These are phyloP conservation scores for Bombus pyrosoma DNA, from an alignment of 1,140 invertebrate species.

Conservation along the genomic window DNA sequence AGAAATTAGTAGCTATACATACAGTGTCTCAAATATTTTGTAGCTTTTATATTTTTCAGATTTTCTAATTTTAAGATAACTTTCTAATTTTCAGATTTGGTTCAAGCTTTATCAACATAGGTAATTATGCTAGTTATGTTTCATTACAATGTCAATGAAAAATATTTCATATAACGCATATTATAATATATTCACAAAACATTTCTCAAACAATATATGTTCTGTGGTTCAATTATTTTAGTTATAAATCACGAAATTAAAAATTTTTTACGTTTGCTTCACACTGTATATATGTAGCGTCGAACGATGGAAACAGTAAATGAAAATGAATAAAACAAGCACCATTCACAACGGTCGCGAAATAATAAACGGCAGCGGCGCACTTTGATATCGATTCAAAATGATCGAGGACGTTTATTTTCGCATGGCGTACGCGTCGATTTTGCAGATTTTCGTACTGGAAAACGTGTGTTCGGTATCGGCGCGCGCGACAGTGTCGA, in stretches of 20 bases:
- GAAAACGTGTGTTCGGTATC: slow-evolving; percentile 1
- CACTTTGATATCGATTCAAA: slow-evolving; percentile 2
- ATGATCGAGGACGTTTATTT: slow-evolving; percentile 19
- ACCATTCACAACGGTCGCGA: not conserved
- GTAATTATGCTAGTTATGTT: too few relatives aligned
- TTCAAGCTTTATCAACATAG: too few relatives aligned
- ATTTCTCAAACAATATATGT: too few relatives aligned
- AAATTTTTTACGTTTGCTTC: not conserved
- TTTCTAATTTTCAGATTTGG: too few relatives aligned
- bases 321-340: not conserved
- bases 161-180: too few relatives aligned
- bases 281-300: too few relatives aligned
- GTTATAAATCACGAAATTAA: not conserved
- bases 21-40: too few relatives aligned
- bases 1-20: not conserved
- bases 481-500: slow-evolving; percentile 12
- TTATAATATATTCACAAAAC: too few relatives aligned
- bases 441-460: slow-evolving; percentile 27
- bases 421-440: not conserved
- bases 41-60: too few relatives aligned
- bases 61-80: too few relatives aligned
- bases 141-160: too few relatives aligned
- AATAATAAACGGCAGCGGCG: not conserved
- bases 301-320: not conserved
- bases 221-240: not conserved